phyloP scores from a whole-genome alignment of 2,888 invertebrate species.

The Trichogramma evanescens region DNA sequence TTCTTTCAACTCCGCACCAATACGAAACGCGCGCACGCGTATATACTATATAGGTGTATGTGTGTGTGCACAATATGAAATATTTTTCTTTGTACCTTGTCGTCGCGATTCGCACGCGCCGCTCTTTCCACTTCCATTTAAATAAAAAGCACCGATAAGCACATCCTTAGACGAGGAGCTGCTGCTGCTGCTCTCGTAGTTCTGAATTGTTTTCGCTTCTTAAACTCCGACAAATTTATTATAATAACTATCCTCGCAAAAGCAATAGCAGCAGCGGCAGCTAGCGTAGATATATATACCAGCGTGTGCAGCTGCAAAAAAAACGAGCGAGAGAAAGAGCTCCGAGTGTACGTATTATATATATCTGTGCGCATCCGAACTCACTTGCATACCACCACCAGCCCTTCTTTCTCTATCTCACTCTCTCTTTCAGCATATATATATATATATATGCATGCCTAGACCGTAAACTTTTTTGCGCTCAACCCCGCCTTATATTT shows the following conservation, averaged over 20 bases:
- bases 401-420: constrained; percentile 8
- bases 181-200: constrained; percentile 33
- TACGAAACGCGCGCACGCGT: too few species aligned
- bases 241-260: constrained; percentile 43
- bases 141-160: constrained; percentile 47
- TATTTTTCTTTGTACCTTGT: constrained; percentile 28
- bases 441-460: too few species aligned
- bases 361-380: constrained; percentile 5
- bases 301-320: background rate
- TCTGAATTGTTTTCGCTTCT: constrained; percentile 47
- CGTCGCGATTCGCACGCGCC: constrained; percentile 17
- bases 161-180: constrained; percentile 37
- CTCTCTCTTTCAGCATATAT: background rate
- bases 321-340: constrained; percentile 21
- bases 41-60: background rate
- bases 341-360: constrained; percentile 22
- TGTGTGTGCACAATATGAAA: background rate
- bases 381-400: constrained; percentile 15
- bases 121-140: constrained; percentile 40
- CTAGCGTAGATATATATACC: background rate
- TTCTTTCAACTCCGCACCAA: too few species aligned
- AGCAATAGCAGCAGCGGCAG: background rate
- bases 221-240: constrained; percentile 47
- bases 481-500: constrained; percentile 11
- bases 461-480: background rate